Evolutionary conservation across 2,113 vertebrate genomes (phyloP).

Genomic region (Ciconia boyciana): DNA sequence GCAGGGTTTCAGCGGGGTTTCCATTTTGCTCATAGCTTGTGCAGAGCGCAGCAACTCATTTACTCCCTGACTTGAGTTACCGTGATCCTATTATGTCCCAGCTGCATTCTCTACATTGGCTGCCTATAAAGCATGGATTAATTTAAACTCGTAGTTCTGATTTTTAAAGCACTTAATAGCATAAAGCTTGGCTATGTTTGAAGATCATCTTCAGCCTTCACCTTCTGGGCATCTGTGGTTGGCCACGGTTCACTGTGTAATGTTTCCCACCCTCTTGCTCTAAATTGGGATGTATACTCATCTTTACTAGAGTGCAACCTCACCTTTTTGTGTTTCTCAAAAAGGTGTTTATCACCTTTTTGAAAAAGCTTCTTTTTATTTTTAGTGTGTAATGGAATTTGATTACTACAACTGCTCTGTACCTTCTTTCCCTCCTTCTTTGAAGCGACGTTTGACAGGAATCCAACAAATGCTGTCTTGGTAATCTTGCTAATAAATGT

Average conservation of each 20-base stretch:
- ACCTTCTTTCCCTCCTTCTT: neutral
- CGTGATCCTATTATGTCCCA: neutral
- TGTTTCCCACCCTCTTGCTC: neutral
- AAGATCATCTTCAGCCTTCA: neutral
- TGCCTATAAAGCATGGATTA: neutral
- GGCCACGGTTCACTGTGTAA: fast-evolving
- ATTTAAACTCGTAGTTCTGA: neutral
- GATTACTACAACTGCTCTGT: neutral
- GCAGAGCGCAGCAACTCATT: neutral
- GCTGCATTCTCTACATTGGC: neutral
- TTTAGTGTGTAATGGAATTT: neutral
- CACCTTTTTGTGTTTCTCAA: too few relatives aligned
- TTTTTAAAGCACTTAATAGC: neutral
- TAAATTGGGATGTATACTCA: neutral
- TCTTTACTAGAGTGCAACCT: neutral
- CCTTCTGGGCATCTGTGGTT: neutral
- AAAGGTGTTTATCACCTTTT: neutral
- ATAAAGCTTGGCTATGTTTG: neutral
- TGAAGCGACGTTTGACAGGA: neutral
- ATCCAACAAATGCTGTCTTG: neutral
- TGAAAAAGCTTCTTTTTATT: neutral
- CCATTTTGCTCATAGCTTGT: neutral
- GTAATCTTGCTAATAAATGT: neutral
- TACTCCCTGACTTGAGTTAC: neutral
- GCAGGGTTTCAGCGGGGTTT: neutral